A percentile compares a stretch with the other conserved stretches of the same genome.
Evolutionary conservation across 2,797 vertebrate genomes (phyloP).

Genomic region (Lateolabrax maculatus): DNA sequence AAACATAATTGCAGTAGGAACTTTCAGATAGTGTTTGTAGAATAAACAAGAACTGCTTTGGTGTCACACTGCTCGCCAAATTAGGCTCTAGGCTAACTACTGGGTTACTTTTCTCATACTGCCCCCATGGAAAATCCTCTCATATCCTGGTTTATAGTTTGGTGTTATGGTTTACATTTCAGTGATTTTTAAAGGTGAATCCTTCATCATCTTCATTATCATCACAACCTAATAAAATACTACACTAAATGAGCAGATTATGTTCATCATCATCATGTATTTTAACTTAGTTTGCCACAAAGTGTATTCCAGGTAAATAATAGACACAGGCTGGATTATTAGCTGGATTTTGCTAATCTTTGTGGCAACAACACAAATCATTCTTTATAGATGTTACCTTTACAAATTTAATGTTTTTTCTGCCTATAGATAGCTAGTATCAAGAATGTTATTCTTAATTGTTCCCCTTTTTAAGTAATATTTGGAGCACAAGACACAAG

Average conservation of each 20-base stretch:
- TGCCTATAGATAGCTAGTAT: background rate
- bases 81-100: background rate
- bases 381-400: background rate
- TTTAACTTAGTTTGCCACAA: too few relatives aligned
- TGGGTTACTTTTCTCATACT: background rate
- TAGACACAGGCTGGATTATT: background rate
- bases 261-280: background rate
- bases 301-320: background rate
- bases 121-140: background rate
- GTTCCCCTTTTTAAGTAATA: background rate
- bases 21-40: constrained; percentile 24
- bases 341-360: background rate
- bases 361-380: background rate
- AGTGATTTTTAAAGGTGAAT: background rate
- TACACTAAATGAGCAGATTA: too few relatives aligned
- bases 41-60: constrained; percentile 24
- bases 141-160: background rate
- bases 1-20: background rate
- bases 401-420: background rate
- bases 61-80: background rate
- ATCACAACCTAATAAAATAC: background rate
- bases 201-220: background rate
- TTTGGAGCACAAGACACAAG: background rate
- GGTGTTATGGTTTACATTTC: constrained; percentile 3
- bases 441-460: background rate